Conservation (phyloP, 2,888 invertebrate species). For the Crossocerus cetratus region DNA sequence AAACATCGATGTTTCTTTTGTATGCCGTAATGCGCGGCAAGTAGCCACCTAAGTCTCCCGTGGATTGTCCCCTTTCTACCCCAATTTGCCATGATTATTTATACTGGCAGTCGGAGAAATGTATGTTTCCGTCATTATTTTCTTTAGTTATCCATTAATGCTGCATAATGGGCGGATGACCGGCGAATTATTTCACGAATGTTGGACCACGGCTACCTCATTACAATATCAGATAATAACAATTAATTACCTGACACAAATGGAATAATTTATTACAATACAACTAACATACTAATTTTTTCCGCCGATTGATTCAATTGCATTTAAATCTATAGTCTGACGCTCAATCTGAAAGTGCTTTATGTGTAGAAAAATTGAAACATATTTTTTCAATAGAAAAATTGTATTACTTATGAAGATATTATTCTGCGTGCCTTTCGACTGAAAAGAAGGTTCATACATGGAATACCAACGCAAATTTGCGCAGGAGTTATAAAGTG, state of each 20-base stretch:
- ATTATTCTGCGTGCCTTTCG: no score
- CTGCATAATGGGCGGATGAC: conserved; percentile 37
- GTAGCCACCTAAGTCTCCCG: conserved; percentile 28
- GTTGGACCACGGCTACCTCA: conserved; percentile 40
- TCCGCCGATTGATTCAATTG: no score
- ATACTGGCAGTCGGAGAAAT: conserved; percentile 45
- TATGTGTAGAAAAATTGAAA: no score
- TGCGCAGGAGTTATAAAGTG: no score
- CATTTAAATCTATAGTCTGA: no score
- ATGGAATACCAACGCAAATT: no score
- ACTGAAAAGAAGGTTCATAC: no score
- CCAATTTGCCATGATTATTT: conserved; percentile 60
- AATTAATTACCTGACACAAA: conserved; percentile 36
- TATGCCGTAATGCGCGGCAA: conserved; percentile 38
- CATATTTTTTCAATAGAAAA: no score
- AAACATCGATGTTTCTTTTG: conserved; percentile 25
- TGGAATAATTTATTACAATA: no score
- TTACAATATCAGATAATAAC: conserved; percentile 45
- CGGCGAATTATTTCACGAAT: conserved; percentile 35
- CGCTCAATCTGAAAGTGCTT: no score
- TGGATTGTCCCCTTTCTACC: conserved; percentile 40
- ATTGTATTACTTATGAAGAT: no score
- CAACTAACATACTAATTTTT: no score
- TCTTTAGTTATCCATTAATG: conserved; percentile 10
- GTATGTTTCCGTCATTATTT: conserved; percentile 37